Percentiles rank a stretch among this genome's conserved stretches.
These are phyloP conservation scores for Dendropsophus ebraccatus DNA, from an alignment of 2,113 vertebrate species.

Conservation along the genomic window DNA sequence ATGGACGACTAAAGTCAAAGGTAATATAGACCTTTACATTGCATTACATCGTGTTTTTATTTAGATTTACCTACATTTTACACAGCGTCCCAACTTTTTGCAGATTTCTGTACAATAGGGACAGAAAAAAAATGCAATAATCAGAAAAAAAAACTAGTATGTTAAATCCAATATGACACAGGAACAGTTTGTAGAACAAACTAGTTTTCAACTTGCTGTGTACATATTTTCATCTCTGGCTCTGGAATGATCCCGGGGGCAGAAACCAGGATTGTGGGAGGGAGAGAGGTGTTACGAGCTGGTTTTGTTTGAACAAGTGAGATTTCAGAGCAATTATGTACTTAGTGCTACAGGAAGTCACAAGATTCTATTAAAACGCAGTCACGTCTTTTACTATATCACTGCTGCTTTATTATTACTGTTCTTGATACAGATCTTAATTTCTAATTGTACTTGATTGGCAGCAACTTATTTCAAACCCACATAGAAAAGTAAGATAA, in stretches of 20 bases:
- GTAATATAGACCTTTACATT: no score
- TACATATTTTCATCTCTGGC: constrained; percentile 3
- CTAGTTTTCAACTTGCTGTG: not conserved
- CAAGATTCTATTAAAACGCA: not conserved
- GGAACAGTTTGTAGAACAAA: not conserved
- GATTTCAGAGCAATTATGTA: constrained; percentile 22
- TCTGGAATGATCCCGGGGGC: constrained; percentile 36
- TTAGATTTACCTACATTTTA: no score
- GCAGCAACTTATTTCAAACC: not conserved
- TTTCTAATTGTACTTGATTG: not conserved
- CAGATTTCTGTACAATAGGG: no score
- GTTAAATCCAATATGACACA: not conserved
- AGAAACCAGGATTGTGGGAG: constrained; percentile 22
- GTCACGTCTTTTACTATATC: not conserved
- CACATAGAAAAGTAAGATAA: not conserved
- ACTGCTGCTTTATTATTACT: not conserved
- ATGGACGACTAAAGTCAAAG: no score
- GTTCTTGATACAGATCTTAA: not conserved
- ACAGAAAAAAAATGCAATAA: no score
- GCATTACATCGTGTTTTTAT: no score
- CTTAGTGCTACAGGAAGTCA: constrained; percentile 18
- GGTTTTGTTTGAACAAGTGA: constrained; percentile 42
- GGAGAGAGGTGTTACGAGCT: constrained; percentile 3
- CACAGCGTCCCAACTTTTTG: no score
- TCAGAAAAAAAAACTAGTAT: not conserved